Conservation (phyloP, 2,888 invertebrate genomes). For the Meghimatium bilineatum region DNA sequence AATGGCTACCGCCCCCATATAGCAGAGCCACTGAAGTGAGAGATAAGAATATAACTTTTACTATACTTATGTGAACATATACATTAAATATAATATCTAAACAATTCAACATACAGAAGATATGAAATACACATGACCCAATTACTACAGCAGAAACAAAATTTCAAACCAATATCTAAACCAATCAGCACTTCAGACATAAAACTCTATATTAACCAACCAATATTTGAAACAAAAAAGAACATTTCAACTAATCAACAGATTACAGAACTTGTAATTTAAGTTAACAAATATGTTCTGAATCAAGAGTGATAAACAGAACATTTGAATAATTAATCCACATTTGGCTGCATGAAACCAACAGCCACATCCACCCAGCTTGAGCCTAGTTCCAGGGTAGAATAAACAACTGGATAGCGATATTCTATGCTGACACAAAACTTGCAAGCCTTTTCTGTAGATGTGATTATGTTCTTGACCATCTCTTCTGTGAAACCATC, state of each 20-base stretch:
- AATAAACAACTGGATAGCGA: constrained; percentile 54
- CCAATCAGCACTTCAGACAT: too few species aligned
- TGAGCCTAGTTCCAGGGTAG: constrained; percentile 56
- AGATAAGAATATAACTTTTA: too few species aligned
- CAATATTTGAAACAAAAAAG: not conserved
- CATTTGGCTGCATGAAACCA: constrained; percentile 79
- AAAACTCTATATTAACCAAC: too few species aligned
- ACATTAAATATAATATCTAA: not conserved
- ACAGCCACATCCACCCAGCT: constrained; percentile 55
- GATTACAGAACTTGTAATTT: too few species aligned
- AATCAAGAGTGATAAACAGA: not conserved
- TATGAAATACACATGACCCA: not conserved
- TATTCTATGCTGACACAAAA: constrained; percentile 49
- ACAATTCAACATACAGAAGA: not conserved
- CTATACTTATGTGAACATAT: not conserved
- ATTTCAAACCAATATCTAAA: too few species aligned
- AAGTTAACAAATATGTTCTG: not conserved
- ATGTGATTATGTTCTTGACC: not conserved
- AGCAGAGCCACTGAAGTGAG: too few species aligned
- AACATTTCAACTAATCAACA: not conserved
- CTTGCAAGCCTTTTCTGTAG: constrained; percentile 36
- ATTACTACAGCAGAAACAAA: too few species aligned
- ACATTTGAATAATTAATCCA: constrained; percentile 83
- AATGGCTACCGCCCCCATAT: too few species aligned
- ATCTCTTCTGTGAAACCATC: not conserved